A percentile compares a stretch with the other conserved stretches of the same genome.
These are phyloP conservation scores for Nebria salina DNA, from an alignment of 2,888 invertebrate genomes.

Conservation along the genomic window DNA sequence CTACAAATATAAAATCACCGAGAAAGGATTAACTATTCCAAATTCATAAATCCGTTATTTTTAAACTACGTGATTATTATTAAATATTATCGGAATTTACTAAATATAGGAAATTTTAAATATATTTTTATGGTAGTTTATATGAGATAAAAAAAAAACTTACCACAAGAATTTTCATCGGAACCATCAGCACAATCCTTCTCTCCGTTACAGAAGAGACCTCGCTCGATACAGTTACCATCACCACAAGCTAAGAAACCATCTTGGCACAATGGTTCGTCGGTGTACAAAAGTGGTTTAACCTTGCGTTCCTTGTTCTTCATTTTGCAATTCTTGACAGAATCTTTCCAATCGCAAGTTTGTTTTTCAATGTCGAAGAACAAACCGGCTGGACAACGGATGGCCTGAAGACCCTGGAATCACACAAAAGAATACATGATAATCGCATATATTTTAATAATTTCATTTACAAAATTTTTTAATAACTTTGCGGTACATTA, in stretches of 20 bases:
- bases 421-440: slow-evolving; percentile 34
- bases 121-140: no score
- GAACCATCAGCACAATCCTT: slow-evolving; percentile 89
- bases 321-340: slow-evolving; percentile 91
- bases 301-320: slow-evolving; percentile 90
- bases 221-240: slow-evolving; percentile 85
- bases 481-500: not conserved
- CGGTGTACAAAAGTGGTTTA: slow-evolving; percentile 87
- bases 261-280: slow-evolving; percentile 89
- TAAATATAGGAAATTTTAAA: no score
- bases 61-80: not conserved
- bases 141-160: slow-evolving; percentile 59
- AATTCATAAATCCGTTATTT: not conserved
- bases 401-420: slow-evolving; percentile 86
- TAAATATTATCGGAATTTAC: no score
- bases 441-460: not conserved
- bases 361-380: slow-evolving; percentile 95
- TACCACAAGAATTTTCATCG: slow-evolving; percentile 91
- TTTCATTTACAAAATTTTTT: not conserved
- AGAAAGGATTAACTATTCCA: not conserved
- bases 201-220: slow-evolving; percentile 92
- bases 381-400: slow-evolving; percentile 91
- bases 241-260: slow-evolving; percentile 90
- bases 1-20: not conserved
- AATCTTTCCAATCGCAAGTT: slow-evolving; percentile 93